These are phyloP conservation scores for Myodes glareolus DNA, from an alignment of 2,113 vertebrate species.

Conservation along the genomic window DNA sequence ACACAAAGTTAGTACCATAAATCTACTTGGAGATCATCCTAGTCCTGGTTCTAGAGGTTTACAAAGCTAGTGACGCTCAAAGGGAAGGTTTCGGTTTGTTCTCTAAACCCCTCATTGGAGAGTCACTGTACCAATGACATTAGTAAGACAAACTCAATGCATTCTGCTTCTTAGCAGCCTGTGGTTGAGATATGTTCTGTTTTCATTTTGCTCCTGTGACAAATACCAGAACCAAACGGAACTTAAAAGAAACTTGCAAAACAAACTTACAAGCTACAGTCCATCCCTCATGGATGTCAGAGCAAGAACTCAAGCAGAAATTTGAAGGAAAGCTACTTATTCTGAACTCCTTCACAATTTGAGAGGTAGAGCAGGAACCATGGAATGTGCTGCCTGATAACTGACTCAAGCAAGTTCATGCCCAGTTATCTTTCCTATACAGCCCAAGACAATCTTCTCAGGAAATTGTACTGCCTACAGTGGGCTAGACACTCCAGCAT, in stretches of 20 bases:
- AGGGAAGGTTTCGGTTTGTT: not conserved
- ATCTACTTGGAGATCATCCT: not conserved
- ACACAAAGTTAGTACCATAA: not conserved
- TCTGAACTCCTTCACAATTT: not conserved
- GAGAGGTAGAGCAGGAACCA: not conserved
- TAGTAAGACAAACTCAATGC: not conserved
- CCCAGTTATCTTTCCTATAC: not conserved
- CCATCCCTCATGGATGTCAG: not conserved
- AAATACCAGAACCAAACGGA: not conserved
- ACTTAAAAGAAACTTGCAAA: not conserved
- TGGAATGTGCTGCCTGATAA: not conserved
- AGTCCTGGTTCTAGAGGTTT: not conserved
- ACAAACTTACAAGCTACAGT: not conserved
- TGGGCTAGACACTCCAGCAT: not conserved
- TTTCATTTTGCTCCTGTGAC: not conserved
- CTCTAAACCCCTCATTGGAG: not conserved
- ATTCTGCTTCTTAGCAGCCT: not conserved
- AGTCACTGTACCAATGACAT: not conserved
- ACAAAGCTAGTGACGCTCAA: not conserved
- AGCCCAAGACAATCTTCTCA: not conserved
- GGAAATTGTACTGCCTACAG: not conserved
- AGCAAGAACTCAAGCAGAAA: not conserved
- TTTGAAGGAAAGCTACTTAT: not conserved
- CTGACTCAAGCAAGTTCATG: not conserved
- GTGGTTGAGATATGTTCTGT: not conserved